Conservation (phyloP, 2,797 vertebrate genomes). For the Malurus splendens region DNA sequence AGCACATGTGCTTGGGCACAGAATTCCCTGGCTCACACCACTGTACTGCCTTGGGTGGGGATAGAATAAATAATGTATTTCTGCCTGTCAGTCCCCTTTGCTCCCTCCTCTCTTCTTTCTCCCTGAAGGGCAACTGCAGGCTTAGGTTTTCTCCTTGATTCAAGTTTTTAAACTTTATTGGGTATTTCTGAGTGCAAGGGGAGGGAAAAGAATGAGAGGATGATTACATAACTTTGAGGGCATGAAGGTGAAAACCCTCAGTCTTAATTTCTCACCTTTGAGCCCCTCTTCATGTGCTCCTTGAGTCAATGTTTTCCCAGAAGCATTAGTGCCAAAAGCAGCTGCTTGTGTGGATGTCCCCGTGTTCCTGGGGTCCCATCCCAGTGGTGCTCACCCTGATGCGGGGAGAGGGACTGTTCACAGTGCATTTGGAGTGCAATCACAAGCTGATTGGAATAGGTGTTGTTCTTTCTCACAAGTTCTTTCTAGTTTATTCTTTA, state of each 20-base stretch:
- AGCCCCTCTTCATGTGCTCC: not conserved
- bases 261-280: conserved; percentile 8
- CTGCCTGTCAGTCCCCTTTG: not conserved
- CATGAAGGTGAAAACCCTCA: not conserved
- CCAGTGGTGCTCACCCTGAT: not conserved
- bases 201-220: not conserved
- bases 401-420: not conserved
- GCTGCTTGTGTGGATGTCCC: not conserved
- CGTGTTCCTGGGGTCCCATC: not conserved
- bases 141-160: conserved; percentile 11
- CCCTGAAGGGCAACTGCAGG: not conserved
- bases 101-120: not conserved
- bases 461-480: not conserved
- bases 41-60: not conserved
- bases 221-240: not conserved
- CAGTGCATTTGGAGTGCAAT: not conserved
- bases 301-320: not conserved
- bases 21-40: not conserved
- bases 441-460: not conserved
- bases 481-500: not conserved
- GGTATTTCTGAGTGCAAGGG: not conserved
- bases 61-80: not conserved
- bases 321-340: not conserved
- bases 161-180: not conserved
- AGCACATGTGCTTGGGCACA: not conserved